These are phyloP conservation scores for Perca flavescens DNA, from an alignment of 2,113 vertebrate species.

Conservation along the genomic window DNA sequence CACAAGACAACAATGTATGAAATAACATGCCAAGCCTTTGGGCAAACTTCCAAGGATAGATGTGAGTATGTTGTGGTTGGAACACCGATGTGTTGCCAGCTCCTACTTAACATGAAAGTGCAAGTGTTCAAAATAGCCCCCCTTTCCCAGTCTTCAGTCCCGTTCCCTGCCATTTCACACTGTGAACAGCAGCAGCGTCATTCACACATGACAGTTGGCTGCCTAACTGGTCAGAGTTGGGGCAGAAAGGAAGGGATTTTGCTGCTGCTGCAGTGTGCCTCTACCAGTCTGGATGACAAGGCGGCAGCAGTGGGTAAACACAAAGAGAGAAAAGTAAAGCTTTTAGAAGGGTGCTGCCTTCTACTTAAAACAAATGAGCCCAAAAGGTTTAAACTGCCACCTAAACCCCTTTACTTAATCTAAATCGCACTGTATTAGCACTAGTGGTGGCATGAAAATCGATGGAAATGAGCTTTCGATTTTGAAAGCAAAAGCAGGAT, in stretches of 20 bases:
- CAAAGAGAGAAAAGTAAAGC: background rate
- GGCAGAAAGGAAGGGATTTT: conserved; percentile 31
- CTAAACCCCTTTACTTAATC: background rate
- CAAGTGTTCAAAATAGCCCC: conserved; percentile 66
- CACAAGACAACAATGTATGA: background rate
- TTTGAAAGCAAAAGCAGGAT: no score
- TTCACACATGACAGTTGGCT: conserved; percentile 78
- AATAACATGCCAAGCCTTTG: background rate
- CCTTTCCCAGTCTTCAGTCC: conserved; percentile 25
- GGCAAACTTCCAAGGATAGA: conserved; percentile 22
- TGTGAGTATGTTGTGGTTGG: background rate
- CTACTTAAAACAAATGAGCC: background rate
- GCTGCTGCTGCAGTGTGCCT: conserved; percentile 22
- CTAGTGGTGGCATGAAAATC: no score
- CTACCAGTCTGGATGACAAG: conserved; percentile 30
- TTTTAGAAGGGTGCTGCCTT: background rate
- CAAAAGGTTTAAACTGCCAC: background rate
- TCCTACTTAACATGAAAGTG: conserved; percentile 67
- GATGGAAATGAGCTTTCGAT: no score
- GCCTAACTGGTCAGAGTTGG: conserved; percentile 53
- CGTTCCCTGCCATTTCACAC: conserved; percentile 71
- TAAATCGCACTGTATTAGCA: background rate
- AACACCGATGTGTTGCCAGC: conserved; percentile 49
- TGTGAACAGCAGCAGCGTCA: conserved; percentile 67
- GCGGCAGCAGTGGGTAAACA: background rate